Evolutionary conservation across 2,888 invertebrate genomes (phyloP).

Genomic region (Gymnosoma rotundatum): DNA sequence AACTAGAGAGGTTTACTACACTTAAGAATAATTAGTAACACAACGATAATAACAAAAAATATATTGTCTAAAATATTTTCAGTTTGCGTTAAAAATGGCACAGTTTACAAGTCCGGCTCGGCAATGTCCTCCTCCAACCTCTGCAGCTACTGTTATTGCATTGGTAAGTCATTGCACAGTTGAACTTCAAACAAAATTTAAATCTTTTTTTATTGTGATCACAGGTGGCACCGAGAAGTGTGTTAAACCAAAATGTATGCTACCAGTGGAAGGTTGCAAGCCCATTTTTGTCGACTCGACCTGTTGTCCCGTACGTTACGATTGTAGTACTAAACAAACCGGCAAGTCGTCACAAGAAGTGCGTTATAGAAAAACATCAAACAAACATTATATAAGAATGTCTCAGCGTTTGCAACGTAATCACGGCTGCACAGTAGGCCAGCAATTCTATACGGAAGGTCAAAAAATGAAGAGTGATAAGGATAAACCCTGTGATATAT

Average conservation of each 20-base stretch:
- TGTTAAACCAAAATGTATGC: constrained; percentile 90
- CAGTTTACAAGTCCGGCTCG: constrained; percentile 83
- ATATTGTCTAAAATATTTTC: constrained; percentile 17
- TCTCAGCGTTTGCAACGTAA: constrained; percentile 79
- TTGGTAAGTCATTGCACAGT: constrained; percentile 79
- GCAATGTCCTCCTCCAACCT: constrained; percentile 90
- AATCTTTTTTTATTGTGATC: not conserved
- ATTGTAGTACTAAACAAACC: constrained; percentile 83
- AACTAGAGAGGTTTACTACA: too few species aligned
- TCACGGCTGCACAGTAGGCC: constrained; percentile 85
- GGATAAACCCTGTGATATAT: constrained; percentile 86
- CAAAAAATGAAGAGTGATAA: constrained; percentile 85
- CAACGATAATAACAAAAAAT: not conserved
- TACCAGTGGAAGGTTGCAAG: constrained; percentile 86
- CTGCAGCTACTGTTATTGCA: constrained; percentile 95
- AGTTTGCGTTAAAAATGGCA: constrained; percentile 81
- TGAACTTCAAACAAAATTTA: not conserved
- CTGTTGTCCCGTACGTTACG: constrained; percentile 92
- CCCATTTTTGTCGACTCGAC: constrained; percentile 82
- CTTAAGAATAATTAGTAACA: too few species aligned
- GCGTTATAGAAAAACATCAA: constrained; percentile 78
- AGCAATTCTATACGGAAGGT: constrained; percentile 87
- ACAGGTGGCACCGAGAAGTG: constrained; percentile 87
- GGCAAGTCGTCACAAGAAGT: constrained; percentile 80
- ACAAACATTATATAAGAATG: constrained; percentile 80